These are phyloP conservation scores for Pelecanus crispus DNA, from an alignment of 2,113 vertebrate species.

Conservation along the genomic window DNA sequence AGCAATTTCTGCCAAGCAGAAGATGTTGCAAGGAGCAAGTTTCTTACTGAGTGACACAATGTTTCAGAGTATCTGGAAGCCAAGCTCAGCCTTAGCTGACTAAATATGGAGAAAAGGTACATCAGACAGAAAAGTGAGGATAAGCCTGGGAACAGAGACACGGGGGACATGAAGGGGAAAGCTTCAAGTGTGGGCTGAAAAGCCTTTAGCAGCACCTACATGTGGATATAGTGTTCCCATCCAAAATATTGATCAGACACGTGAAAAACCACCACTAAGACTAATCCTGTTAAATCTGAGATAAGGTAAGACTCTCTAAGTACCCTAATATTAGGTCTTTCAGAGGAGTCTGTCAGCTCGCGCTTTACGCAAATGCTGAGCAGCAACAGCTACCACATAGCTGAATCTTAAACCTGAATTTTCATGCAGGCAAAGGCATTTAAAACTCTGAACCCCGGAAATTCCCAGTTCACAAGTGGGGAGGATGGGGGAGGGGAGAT, in stretches of 20 bases:
- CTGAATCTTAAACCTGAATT: neutral
- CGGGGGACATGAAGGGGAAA: accelerated
- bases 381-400: neutral
- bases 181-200: neutral
- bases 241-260: neutral
- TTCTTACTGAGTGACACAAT: neutral
- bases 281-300: neutral
- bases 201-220: neutral
- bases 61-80: neutral
- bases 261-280: neutral
- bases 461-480: neutral
- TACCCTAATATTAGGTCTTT: neutral
- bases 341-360: neutral
- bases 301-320: neutral
- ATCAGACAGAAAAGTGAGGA: slow-evolving; percentile 4
- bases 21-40: neutral
- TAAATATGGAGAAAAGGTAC: slow-evolving; percentile 66
- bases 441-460: accelerated
- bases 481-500: neutral
- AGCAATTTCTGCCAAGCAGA: neutral
- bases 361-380: neutral
- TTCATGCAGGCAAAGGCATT: neutral
- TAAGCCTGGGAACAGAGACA: neutral
- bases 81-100: slow-evolving; percentile 32
- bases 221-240: accelerated